Conservation (phyloP, 2,888 invertebrate species). For the Ceramica pisi region DNA sequence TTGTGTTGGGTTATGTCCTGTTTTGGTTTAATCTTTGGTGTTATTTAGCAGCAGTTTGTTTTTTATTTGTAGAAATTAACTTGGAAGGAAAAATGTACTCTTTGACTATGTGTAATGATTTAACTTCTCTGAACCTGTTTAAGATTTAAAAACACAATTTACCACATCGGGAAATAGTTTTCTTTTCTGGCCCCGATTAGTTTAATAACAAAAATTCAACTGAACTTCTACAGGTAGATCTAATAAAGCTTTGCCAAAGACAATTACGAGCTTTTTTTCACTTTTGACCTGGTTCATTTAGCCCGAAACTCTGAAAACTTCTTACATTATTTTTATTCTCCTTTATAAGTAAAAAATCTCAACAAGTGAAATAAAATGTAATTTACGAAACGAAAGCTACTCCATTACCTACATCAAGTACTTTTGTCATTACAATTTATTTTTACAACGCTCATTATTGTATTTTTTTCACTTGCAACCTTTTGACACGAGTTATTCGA, state of each 20-base stretch:
- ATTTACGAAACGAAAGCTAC: slow-evolving; percentile 28
- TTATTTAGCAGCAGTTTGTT: background rate
- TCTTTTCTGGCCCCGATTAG: background rate
- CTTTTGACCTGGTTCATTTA: background rate
- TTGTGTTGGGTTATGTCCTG: slow-evolving; percentile 27
- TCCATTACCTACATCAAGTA: slow-evolving; percentile 6
- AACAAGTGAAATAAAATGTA: slow-evolving; percentile 24
- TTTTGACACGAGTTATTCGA: slow-evolving; percentile 44
- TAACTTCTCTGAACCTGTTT: background rate
- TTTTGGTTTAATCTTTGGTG: slow-evolving; percentile 17
- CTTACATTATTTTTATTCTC: slow-evolving; percentile 28
- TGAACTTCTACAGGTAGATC: background rate
- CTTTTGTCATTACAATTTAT: slow-evolving; percentile 29
- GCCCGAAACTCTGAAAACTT: background rate
- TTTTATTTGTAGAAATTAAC: background rate
- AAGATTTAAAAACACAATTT: background rate
- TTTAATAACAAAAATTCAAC: background rate
- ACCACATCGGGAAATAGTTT: background rate
- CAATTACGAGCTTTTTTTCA: background rate
- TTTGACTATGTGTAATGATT: background rate
- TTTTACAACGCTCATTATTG: slow-evolving; percentile 22
- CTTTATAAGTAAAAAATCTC: slow-evolving; percentile 32
- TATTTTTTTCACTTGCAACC: slow-evolving; percentile 31
- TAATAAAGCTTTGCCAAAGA: background rate
- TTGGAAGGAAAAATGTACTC: background rate